phyloP scores from a whole-genome alignment of 2,888 invertebrate species.

The Ashinkailepas kermadecensis region DNA sequence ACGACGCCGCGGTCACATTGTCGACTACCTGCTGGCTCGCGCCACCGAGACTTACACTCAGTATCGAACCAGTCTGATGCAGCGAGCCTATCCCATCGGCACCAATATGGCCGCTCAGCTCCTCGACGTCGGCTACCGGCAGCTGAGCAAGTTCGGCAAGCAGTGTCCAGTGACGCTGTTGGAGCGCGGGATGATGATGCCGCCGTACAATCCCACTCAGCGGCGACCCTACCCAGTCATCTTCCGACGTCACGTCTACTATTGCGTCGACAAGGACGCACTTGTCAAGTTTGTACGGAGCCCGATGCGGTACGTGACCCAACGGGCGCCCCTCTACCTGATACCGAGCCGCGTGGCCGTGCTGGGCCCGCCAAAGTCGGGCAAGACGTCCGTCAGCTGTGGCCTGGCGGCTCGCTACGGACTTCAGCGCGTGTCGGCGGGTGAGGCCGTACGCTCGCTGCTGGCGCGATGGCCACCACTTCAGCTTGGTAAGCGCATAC shows the following conservation, averaged over 20 bases:
- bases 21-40: background rate
- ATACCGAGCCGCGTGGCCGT: background rate
- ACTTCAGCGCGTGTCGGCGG: background rate
- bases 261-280: background rate
- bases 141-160: conserved; percentile 55
- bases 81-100: background rate
- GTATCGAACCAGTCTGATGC: background rate
- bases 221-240: background rate
- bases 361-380: background rate
- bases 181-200: background rate
- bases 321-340: background rate
- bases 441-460: background rate
- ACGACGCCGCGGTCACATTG: background rate
- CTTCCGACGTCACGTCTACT: background rate
- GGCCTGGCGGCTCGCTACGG: conserved; percentile 9
- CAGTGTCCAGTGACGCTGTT: conserved; percentile 52
- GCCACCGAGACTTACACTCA: background rate
- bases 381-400: conserved; percentile 3
- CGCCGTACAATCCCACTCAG: background rate
- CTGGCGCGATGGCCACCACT: conserved; percentile 7
- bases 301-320: background rate
- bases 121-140: conserved; percentile 52
- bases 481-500: background rate
- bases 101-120: conserved; percentile 46
- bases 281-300: background rate